Evolutionary conservation across 1,140 invertebrate genomes (phyloP).

Genomic region (Nasonia giraulti): DNA sequence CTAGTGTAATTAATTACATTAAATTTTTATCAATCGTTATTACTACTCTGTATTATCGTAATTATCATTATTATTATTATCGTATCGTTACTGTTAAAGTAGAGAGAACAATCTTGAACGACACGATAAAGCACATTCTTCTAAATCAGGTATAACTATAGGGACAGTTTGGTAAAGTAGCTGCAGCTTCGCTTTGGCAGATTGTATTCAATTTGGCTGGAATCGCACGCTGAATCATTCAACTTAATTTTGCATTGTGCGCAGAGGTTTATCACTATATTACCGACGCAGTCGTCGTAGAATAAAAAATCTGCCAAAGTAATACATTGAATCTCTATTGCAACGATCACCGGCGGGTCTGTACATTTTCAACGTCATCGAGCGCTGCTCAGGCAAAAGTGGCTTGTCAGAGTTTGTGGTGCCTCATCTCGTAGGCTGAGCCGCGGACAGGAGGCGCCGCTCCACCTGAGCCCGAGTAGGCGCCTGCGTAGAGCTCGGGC

Average conservation of each 20-base stretch:
- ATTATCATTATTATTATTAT: neutral
- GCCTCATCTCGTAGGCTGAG: slow-evolving; percentile 75
- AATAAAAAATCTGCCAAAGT: slow-evolving; percentile 33
- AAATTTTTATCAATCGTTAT: too few species aligned
- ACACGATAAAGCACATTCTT: slow-evolving; percentile 36
- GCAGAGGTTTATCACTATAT: neutral
- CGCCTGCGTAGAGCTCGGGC: slow-evolving; percentile 79
- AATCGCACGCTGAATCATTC: neutral
- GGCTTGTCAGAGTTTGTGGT: slow-evolving; percentile 75
- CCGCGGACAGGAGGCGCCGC: slow-evolving; percentile 67
- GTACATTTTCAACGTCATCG: neutral
- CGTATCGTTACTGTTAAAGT: slow-evolving; percentile 24
- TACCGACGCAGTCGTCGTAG: neutral
- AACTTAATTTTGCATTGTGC: slow-evolving; percentile 9
- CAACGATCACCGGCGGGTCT: neutral
- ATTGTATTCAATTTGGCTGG: slow-evolving; percentile 19
- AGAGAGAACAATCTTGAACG: slow-evolving; percentile 53
- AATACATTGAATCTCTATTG: neutral
- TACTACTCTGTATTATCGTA: too few species aligned
- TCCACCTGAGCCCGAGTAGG: slow-evolving; percentile 77
- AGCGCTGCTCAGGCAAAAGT: slow-evolving; percentile 17
- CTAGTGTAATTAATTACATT: too few species aligned
- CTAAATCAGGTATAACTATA: neutral
- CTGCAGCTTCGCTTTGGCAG: slow-evolving; percentile 53
- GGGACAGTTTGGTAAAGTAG: slow-evolving; percentile 67